These are phyloP conservation scores for Oryzias woworae DNA, from an alignment of 2,113 vertebrate species.

Conservation along the genomic window DNA sequence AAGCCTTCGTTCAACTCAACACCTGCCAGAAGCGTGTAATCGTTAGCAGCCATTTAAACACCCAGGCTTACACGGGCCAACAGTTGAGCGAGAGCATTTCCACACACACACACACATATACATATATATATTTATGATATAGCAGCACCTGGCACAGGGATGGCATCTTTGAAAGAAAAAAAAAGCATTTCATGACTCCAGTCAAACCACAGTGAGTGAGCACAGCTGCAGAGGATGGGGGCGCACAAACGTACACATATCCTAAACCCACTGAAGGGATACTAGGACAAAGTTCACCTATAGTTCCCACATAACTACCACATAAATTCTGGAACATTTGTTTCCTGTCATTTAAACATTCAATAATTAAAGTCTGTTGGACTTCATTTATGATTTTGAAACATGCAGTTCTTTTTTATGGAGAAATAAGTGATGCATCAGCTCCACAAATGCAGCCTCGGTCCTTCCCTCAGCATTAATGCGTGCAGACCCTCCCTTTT, in stretches of 20 bases:
- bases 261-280: background rate
- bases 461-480: slow-evolving; percentile 16
- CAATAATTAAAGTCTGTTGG: background rate
- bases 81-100: slow-evolving; percentile 14
- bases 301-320: background rate
- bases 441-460: slow-evolving; percentile 3
- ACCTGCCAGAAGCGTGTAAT: slow-evolving; percentile 68
- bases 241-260: background rate
- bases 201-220: slow-evolving; percentile 37
- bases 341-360: background rate
- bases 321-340: background rate
- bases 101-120: too few species aligned
- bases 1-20: slow-evolving; percentile 40
- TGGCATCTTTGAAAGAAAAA: slow-evolving; percentile 51
- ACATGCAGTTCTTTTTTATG: background rate
- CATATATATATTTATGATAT: slow-evolving; percentile 18
- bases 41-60: slow-evolving; percentile 51
- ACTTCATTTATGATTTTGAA: background rate
- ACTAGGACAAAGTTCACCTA: too few species aligned
- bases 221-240: slow-evolving; percentile 51
- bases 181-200: slow-evolving; percentile 31
- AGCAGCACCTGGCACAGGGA: slow-evolving; percentile 55
- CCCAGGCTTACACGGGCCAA: slow-evolving; percentile 23
- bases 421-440: slow-evolving; percentile 9
- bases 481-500: slow-evolving; percentile 17